A percentile compares a stretch with the other conserved stretches of the same genome.
Conservation (phyloP, 2,888 invertebrate genomes). For the Trissolcus brochymenae region DNA sequence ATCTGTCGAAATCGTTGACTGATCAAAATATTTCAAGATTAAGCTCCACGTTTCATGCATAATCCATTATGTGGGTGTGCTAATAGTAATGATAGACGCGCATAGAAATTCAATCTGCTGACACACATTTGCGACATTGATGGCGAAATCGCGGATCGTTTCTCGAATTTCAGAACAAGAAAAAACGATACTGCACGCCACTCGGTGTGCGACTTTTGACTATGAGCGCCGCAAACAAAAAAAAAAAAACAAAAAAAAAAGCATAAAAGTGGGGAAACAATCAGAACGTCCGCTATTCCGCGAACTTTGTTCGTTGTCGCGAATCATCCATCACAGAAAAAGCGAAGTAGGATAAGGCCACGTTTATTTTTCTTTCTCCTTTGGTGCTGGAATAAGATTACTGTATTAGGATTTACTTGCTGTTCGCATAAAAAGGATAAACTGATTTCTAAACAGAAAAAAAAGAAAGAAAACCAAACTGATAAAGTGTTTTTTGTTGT, state of each 20-base stretch:
- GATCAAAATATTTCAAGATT: slow-evolving; percentile 12
- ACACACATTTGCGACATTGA: slow-evolving; percentile 34
- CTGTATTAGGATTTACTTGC: slow-evolving; percentile 26
- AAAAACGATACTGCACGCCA: background rate
- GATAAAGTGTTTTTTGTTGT: no score
- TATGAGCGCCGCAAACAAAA: no score
- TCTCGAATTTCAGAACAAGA: slow-evolving; percentile 16
- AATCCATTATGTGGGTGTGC: slow-evolving; percentile 41
- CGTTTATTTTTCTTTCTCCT: slow-evolving; percentile 36
- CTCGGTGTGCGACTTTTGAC: background rate
- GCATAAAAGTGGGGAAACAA: slow-evolving; percentile 3
- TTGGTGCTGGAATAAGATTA: slow-evolving; percentile 26
- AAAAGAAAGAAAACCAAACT: no score
- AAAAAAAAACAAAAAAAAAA: background rate
- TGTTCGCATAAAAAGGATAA: background rate
- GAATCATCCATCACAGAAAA: slow-evolving; percentile 31
- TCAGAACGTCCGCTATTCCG: slow-evolving; percentile 10
- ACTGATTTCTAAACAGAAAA: no score
- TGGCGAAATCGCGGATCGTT: slow-evolving; percentile 11
- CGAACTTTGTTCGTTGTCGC: slow-evolving; percentile 34
- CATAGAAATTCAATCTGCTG: slow-evolving; percentile 44
- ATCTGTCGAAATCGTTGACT: background rate
- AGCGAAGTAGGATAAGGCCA: slow-evolving; percentile 41
- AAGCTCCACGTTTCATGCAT: slow-evolving; percentile 41
- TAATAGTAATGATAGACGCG: slow-evolving; percentile 48